Base-by-base conservation (phyloP, 2,888 invertebrate genomes). In the Chymomyza caudatula region DNA sequence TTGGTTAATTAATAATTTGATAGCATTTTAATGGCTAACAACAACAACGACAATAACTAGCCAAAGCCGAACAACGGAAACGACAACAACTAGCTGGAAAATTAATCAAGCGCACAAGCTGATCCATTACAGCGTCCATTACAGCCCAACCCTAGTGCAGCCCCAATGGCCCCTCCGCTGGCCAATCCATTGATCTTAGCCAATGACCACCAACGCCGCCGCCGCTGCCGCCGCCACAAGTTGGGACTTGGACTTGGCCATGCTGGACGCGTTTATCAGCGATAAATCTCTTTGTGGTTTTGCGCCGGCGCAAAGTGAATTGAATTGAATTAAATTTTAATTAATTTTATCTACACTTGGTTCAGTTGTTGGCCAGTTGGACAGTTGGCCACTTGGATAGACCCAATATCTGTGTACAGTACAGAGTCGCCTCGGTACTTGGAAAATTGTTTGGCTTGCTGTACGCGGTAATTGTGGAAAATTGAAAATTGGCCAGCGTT, bases 281-380 rank as follows among this genome's bases (percentile, higher is more conserved):
- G 85, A 85, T 83, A 85, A 83, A 87, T 83, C 85, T 85, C 85
- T 86, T 83, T 86, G 85, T 85, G 83, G n/a, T n/a, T 77, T 86
- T 74, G 82, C 85, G 85, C 79, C 78, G 85, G 86, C 79, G 86
- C 82, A 84, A 47, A 82, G 79, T 82, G 86, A 86, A 79, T 86
- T 82, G 86, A 82, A 82, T 83, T 86, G 87, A 83, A 83, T 83
- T 83, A 85, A 86, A 83, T 85, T 83, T 83, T 85, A 83, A 83
- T 83, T 83, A 83, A 83, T 83, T 83, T 83, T 83, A 83, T 83
- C 83, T 85, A 74, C 83, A 79, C 82, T 82, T 73, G 78, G 75
- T 66, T 62, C 67, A 51, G 66, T 54, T n/a, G n/a, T n/a, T n/a
- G n/a, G n/a, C 71, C 71, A 67, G 72, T n/a, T n/a, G n/a, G n/a